Evolutionary conservation across 2,113 vertebrate species (phyloP).

Genomic region (Oryzias woworae): DNA sequence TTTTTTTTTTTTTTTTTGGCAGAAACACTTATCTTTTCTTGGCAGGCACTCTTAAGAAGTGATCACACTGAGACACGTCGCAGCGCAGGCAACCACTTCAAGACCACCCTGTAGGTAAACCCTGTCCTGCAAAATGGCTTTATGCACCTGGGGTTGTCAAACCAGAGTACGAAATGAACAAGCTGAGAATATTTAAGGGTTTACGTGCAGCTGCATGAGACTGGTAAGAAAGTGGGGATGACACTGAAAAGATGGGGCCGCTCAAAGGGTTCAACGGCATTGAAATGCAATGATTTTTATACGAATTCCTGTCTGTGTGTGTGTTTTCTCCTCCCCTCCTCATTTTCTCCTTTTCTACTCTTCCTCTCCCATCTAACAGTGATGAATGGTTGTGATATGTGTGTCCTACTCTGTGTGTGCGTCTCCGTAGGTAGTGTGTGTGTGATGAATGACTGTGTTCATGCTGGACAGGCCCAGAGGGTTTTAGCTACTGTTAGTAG

Average conservation of each 20-base stretch:
- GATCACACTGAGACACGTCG: constrained; percentile 22
- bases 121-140: constrained; percentile 19
- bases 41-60: constrained; percentile 14
- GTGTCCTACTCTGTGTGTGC: neutral
- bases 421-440: constrained; percentile 27
- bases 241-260: constrained; percentile 21
- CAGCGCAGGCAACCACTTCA: constrained; percentile 16
- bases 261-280: constrained; percentile 15
- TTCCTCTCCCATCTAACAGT: constrained; percentile 44
- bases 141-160: constrained; percentile 19
- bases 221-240: constrained; percentile 25
- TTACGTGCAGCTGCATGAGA: constrained; percentile 22
- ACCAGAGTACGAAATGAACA: constrained; percentile 46
- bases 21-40: constrained; percentile 22
- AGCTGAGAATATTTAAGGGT: constrained; percentile 34
- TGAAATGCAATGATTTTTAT: constrained; percentile 20
- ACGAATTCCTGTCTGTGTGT: constrained; percentile 26
- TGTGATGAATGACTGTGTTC: constrained; percentile 64
- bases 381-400: constrained; percentile 57
- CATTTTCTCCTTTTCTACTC: constrained; percentile 25
- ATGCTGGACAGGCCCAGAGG: constrained; percentile 57
- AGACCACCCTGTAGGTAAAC: constrained; percentile 25
- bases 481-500: constrained; percentile 71
- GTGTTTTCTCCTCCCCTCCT: constrained; percentile 35
- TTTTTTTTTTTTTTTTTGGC: constrained; percentile 1